Evolutionary conservation across 2,797 vertebrate species (phyloP).

Genomic region (Macrochelys suwanniensis): DNA sequence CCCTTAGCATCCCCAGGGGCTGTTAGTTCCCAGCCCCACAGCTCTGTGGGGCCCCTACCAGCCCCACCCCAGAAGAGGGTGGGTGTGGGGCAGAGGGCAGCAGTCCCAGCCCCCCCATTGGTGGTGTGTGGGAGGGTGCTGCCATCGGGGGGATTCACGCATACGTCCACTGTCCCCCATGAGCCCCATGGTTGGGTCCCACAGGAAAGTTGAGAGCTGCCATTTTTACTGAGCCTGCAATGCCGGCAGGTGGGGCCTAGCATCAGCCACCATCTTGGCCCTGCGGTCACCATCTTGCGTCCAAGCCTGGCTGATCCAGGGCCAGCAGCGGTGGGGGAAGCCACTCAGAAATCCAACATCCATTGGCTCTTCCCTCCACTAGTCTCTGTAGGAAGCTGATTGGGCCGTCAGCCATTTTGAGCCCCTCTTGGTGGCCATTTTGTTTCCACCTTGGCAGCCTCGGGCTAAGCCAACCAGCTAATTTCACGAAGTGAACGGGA

Average conservation of each 20-base stretch:
- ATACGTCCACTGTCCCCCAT: background rate
- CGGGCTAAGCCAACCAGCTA: background rate
- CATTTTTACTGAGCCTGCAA: background rate
- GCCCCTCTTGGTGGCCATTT: background rate
- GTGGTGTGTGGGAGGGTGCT: background rate
- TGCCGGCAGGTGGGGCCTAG: background rate
- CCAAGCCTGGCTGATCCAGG: background rate
- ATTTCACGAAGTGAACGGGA: background rate
- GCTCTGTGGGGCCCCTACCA: too few species aligned
- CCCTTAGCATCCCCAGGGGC: background rate
- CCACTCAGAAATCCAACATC: background rate
- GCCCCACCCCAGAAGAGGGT: background rate
- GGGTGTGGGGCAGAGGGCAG: background rate
- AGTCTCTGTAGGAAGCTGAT: background rate
- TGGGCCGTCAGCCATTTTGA: background rate
- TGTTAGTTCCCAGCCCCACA: background rate
- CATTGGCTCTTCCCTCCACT: background rate
- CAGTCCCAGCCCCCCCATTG: background rate
- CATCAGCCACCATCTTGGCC: background rate
- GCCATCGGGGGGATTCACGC: too few species aligned
- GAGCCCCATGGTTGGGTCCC: background rate
- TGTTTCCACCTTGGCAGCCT: background rate
- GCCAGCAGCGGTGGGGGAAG: background rate
- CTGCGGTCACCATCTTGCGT: fast-evolving
- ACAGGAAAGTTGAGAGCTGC: background rate